A percentile compares a stretch with the other conserved stretches of the same genome.
Evolutionary conservation across 2,888 invertebrate species (phyloP).

Genomic region (Andrena praecox): DNA sequence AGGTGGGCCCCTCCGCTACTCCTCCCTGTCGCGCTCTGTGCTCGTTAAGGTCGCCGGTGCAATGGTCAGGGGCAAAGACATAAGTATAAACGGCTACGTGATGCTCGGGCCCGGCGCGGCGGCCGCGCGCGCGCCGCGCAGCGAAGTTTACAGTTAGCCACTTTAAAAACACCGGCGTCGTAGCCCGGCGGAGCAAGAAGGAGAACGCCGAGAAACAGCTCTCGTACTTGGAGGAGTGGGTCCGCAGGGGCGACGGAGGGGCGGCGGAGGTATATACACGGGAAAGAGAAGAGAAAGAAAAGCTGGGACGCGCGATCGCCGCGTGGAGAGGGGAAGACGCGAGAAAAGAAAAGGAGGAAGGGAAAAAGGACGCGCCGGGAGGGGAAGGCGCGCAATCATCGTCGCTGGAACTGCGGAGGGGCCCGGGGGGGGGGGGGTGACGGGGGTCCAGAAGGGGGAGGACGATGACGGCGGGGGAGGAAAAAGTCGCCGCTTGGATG

Average conservation of each 20-base stretch:
- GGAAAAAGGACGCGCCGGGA: constrained; percentile 48
- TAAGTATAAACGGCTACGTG: constrained; percentile 62
- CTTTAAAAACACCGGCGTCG: constrained; percentile 67
- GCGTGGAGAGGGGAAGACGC: constrained; percentile 16
- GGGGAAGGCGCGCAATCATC: constrained; percentile 59
- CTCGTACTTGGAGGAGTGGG: not conserved
- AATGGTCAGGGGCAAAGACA: constrained; percentile 67
- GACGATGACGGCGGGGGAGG: constrained; percentile 38
- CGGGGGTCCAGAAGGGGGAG: not conserved
- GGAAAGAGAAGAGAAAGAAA: constrained; percentile 48
- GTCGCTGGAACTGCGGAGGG: constrained; percentile 19
- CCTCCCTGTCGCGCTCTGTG: constrained; percentile 47
- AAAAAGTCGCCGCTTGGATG: constrained; percentile 39
- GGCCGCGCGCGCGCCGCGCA: constrained; percentile 56
- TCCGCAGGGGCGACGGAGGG: not conserved
- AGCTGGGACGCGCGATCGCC: constrained; percentile 18
- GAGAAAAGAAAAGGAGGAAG: constrained; percentile 50
- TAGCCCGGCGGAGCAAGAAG: constrained; percentile 30
- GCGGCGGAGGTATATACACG: constrained; percentile 1
- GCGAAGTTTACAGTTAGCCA: constrained; percentile 75
- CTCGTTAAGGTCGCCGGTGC: constrained; percentile 63
- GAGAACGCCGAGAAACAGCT: constrained; percentile 29
- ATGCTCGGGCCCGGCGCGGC: constrained; percentile 34
- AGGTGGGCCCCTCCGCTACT: constrained; percentile 16
- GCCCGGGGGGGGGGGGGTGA: not conserved